Evolutionary conservation across 2,888 invertebrate genomes (phyloP).

Genomic region (Pegoplata infirma): DNA sequence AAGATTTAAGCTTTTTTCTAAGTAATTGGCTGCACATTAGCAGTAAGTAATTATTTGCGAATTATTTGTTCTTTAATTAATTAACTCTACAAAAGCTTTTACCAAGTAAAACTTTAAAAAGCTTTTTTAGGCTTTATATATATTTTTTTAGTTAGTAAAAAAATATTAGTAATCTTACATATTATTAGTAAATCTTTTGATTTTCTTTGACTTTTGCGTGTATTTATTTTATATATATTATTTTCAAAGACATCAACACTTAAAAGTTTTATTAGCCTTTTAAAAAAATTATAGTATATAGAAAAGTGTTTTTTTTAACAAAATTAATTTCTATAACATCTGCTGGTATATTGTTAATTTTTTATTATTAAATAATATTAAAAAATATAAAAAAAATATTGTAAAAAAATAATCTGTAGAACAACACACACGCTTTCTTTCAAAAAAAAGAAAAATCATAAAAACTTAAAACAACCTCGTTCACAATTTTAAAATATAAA

Average conservation of each 20-base stretch:
- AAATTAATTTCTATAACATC: slow-evolving; percentile 47
- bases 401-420: slow-evolving; percentile 20
- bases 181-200: no score
- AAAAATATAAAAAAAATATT: not conserved
- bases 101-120: no score
- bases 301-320: not conserved
- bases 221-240: not conserved
- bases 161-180: no score
- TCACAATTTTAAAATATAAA: slow-evolving; percentile 4
- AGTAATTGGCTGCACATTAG: no score
- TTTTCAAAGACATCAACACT: not conserved
- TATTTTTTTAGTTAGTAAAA: no score
- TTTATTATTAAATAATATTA: slow-evolving; percentile 26
- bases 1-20: no score
- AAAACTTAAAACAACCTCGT: slow-evolving; percentile 3
- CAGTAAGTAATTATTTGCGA: no score
- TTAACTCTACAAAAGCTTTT: no score
- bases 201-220: not conserved
- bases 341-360: slow-evolving; percentile 44
- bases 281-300: not conserved
- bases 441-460: slow-evolving; percentile 1
- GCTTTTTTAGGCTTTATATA: no score
- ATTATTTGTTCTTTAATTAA: no score
- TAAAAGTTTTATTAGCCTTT: slow-evolving; percentile 25
- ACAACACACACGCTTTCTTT: slow-evolving; percentile 3